Percentiles rank a stretch among this genome's conserved stretches.
Evolutionary conservation across 2,797 vertebrate species (phyloP).

Genomic region (Rhinatrema bivittatum): DNA sequence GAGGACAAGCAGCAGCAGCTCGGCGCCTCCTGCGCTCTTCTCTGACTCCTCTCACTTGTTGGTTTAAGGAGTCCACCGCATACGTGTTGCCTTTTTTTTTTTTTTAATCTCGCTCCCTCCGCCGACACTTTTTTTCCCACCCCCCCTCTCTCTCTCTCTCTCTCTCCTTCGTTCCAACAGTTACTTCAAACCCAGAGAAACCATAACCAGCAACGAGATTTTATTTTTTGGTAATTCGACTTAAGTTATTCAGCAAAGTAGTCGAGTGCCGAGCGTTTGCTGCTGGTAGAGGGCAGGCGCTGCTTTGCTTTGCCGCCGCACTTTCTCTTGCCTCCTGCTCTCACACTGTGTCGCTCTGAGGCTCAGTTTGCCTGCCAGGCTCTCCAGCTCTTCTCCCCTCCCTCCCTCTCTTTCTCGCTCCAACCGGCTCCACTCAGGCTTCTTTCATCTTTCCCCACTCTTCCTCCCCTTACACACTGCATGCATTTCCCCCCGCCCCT

Average conservation of each 20-base stretch:
- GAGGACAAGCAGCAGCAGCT: too few species aligned
- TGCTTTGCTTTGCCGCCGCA: too few species aligned
- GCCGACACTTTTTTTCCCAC: constrained; percentile 3
- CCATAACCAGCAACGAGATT: constrained; percentile 41
- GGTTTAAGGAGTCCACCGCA: too few species aligned
- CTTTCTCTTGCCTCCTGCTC: too few species aligned
- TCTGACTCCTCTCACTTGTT: constrained; percentile 1
- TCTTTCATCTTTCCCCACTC: neutral
- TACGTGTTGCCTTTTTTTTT: neutral
- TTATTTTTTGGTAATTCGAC: too few species aligned
- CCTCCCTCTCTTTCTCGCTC: neutral
- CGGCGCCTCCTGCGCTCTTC: neutral
- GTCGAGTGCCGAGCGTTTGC: too few species aligned
- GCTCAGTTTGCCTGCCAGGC: neutral
- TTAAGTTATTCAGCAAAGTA: too few species aligned
- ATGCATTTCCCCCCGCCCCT: too few species aligned
- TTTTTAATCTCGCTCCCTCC: neutral
- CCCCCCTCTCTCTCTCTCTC: neutral
- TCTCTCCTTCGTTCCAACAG: neutral
- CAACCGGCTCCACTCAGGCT: too few species aligned
- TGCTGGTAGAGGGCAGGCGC: constrained; percentile 54
- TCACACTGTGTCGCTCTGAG: neutral
- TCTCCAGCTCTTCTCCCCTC: neutral
- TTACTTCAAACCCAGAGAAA: constrained; percentile 12
- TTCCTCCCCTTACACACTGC: too few species aligned